Evolutionary conservation across 2,797 vertebrate genomes (phyloP), one percentile per base, ranked within the genome.

Genomic region (Sebastes hopkinsi): DNA sequence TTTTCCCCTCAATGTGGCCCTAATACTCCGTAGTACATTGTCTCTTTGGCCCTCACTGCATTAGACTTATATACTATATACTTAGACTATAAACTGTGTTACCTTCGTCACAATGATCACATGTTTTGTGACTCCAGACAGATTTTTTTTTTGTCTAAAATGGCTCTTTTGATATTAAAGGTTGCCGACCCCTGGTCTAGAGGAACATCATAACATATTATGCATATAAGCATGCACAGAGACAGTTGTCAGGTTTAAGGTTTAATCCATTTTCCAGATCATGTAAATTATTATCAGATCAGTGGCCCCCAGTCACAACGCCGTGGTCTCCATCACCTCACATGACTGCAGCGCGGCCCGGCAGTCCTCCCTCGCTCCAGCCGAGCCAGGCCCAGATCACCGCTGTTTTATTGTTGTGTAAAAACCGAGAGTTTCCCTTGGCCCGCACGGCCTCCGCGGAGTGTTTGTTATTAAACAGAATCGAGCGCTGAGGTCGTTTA

Each of bases 401-500:
- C 46, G 72, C 87, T 89, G 72, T 73, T 87, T 91, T 77, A 87
- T 81, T 90, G 87, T 89, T 87, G 70, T 80, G 38, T 75, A 81
- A 86, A 84, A 77, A 69, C 0, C 32, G 13, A 65, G 68, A 79
- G 85, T 92, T 91, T 91, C 74, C 79, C 75, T 87, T 90, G 77
- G 87, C 85, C 71, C 59, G 38, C 69, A 77, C 72, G 66, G 38
- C 68, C 52, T 58, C 79, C 23, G 3, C 16, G 29, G 86, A 87
- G 50, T 83, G 69, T 84, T 86, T 92, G 92, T 94, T 95, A 92
- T 94, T 88, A 80, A 78, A 88, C 81, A 69, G 82, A 86, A 88
- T 89, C 32, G 56, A 86, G 83, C 62, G n/a, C 85, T 38, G 81
- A 71, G 65, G 72, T 81, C 50, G 23, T 83, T 91, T 94, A 93